Evolutionary conservation across 2,797 vertebrate species (phyloP).

Genomic region (Eidolon dupreanum): DNA sequence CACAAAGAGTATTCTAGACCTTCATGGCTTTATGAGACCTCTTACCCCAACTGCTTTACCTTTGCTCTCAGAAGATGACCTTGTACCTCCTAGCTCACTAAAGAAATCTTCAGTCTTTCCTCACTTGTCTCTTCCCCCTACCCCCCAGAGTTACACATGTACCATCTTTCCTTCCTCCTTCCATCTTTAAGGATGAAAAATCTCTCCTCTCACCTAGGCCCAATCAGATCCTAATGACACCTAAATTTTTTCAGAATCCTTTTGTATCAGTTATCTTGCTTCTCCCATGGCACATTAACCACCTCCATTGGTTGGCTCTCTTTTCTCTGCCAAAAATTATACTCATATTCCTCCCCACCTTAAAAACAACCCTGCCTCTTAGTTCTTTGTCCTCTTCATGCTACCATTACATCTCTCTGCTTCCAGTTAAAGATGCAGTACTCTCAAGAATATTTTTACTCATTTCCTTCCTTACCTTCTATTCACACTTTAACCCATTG

Average conservation of each 20-base stretch:
- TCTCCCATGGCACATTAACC: neutral
- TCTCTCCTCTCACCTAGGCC: neutral
- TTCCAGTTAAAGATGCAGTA: neutral
- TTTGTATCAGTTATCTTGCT: neutral
- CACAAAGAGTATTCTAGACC: neutral
- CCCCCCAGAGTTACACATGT: neutral
- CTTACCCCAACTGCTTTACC: neutral
- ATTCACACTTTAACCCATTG: neutral
- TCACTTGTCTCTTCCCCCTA: neutral
- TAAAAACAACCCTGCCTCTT: neutral
- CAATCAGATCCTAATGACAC: neutral
- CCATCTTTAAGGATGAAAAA: neutral
- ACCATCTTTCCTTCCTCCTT: neutral
- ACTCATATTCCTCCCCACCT: neutral
- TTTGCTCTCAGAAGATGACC: neutral
- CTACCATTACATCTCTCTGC: neutral
- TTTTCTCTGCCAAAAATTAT: constrained; percentile 30
- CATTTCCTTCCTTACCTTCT: neutral
- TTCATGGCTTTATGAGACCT: neutral
- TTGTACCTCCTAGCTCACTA: neutral
- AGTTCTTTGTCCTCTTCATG: neutral
- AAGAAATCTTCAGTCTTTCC: neutral
- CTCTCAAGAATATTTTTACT: neutral
- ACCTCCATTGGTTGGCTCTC: neutral
- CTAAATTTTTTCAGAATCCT: neutral